A percentile compares a stretch with the other conserved stretches of the same genome.
These are phyloP conservation scores for Macropodus opercularis DNA, from an alignment of 2,797 vertebrate genomes.

Conservation along the genomic window DNA sequence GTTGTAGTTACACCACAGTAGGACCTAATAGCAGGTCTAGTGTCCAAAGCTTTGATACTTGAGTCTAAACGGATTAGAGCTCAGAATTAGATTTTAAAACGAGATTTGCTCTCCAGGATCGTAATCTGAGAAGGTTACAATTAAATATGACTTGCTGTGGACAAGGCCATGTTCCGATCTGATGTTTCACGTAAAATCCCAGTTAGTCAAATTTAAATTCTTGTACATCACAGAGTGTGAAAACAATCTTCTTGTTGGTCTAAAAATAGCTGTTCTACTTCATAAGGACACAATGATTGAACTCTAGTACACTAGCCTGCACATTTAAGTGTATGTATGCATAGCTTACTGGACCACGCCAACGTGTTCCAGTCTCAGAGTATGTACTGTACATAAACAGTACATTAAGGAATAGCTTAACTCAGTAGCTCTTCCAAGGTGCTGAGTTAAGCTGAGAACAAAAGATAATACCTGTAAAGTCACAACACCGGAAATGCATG, in stretches of 20 bases:
- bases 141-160: constrained; percentile 13
- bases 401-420: constrained; percentile 52
- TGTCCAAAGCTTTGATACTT: constrained; percentile 16
- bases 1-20: constrained; percentile 1
- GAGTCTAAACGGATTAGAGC: constrained; percentile 11
- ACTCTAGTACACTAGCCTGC: background rate
- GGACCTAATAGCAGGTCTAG: constrained; percentile 12
- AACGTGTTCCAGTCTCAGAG: constrained; percentile 6
- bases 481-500: constrained; percentile 46
- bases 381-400: constrained; percentile 7
- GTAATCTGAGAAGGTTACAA: constrained; percentile 6
- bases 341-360: constrained; percentile 2
- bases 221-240: background rate
- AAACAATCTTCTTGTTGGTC: background rate
- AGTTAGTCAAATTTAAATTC: background rate
- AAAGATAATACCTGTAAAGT: constrained; percentile 36
- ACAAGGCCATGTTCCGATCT: constrained; percentile 4
- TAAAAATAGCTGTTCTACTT: background rate
- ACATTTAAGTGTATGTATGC: background rate
- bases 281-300: background rate
- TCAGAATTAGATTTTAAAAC: constrained; percentile 13
- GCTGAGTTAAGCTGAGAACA: constrained; percentile 21
- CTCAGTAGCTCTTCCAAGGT: constrained; percentile 68
- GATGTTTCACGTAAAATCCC: background rate
- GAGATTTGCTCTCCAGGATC: constrained; percentile 15